Conservation (phyloP, 2,797 vertebrate species). For the Kryptopterus vitreolus region DNA sequence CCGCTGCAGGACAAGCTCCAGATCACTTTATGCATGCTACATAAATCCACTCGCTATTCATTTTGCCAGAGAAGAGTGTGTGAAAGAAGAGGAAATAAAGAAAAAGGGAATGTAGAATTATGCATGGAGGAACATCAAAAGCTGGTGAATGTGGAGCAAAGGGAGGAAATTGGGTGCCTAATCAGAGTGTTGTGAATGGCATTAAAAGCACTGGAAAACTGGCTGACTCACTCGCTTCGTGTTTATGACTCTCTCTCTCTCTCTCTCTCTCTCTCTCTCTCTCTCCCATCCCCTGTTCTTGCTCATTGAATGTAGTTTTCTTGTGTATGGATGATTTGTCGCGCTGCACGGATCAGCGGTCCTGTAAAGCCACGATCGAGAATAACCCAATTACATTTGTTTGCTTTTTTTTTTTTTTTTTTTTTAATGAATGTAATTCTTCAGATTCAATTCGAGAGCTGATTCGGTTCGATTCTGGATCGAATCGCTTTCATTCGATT, state of each 20-base stretch:
- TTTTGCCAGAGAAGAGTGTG: conserved; percentile 25
- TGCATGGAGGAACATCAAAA: conserved; percentile 70
- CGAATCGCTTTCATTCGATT: background rate
- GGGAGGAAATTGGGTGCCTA: conserved; percentile 63
- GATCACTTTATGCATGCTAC: conserved; percentile 23
- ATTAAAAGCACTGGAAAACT: conserved; percentile 50
- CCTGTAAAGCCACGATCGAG: background rate
- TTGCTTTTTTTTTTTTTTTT: background rate
- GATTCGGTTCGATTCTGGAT: background rate
- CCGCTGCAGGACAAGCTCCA: conserved; percentile 30
- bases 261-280: too few species aligned
- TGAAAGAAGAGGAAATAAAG: conserved; percentile 62
- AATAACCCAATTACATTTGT: background rate
- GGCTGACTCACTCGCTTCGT: conserved; percentile 28
- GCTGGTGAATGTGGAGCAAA: conserved; percentile 63
- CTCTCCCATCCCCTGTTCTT: background rate
- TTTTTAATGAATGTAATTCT: background rate
- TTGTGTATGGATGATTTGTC: background rate
- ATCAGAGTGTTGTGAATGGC: conserved; percentile 56
- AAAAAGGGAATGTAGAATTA: conserved; percentile 71
- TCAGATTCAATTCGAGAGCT: background rate
- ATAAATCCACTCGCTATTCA: conserved; percentile 55
- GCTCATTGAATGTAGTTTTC: conserved; percentile 3
- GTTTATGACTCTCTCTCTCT: conserved; percentile 20
- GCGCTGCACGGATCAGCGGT: background rate